Evolutionary conservation across 2,888 invertebrate species (phyloP), one percentile per base, ranked within the genome.

Genomic region (Dichetophora obliterata): DNA sequence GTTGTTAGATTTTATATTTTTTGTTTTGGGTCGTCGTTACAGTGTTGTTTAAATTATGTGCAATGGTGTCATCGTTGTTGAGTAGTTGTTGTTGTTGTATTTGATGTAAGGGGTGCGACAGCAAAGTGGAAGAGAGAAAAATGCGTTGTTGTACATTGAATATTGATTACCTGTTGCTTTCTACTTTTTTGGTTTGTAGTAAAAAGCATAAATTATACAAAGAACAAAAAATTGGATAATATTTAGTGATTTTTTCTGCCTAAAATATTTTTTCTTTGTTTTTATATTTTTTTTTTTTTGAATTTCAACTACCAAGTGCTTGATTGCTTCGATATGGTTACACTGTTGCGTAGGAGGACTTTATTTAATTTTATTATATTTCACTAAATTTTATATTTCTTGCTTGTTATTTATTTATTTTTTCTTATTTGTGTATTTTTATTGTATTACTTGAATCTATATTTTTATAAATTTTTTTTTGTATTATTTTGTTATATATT

Each of bases 31-130:
- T 14, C 19, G 34, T 37, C 19, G 27, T 65, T 27, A 19, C 65
- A 65, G 27, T n/a, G 48, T 19, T 43, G 31, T 34, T 22, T 24
- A 59, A 59, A 50, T 59, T 22, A 59, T 16, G 9, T 19, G 43
- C 34, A 78, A 72, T 73, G 31, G 69, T 73, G 75, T 43, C 74
- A 54, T 59, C 61, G 48, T 75, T 63, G 22, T 70, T 72, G 76
- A 66, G 75, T 78, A 74, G 75, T 76, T 68, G 69, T 59, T 75
- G 74, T 76, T 61, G 70, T 78, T 63, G 80, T 52, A 27, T 27
- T 50, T 14, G 57, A 57, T 50, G 37, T 34, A 31, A 22, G 34
- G 14, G 22, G 9, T 61, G 63, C 37, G 31, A 37, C 54, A 43
- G 50, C 54, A 70, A n/a, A 48, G 75, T 22, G 50, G 71, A 61